Evolutionary conservation across 2,888 invertebrate species (phyloP).

Genomic region (Drosophila nigritarsus): DNA sequence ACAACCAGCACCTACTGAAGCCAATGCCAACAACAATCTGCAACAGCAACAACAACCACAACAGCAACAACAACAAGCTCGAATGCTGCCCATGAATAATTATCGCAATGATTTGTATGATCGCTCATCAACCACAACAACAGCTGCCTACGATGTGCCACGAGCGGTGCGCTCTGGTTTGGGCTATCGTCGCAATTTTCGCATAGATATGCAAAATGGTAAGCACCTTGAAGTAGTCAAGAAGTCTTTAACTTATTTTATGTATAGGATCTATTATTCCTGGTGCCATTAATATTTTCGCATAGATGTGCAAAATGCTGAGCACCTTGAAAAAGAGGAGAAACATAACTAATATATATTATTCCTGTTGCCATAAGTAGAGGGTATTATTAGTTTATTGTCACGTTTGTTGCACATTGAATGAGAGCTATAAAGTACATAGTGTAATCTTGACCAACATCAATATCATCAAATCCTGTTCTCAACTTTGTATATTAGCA

Average conservation of each 20-base stretch:
- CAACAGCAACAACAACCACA: slow-evolving; percentile 44
- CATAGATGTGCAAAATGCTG: background rate
- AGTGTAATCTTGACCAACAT: background rate
- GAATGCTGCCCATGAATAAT: slow-evolving; percentile 77
- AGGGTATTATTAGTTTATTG: background rate
- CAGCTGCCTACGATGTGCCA: slow-evolving; percentile 84
- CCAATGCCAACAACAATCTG: slow-evolving; percentile 46
- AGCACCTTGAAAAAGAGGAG: background rate
- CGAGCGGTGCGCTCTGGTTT: slow-evolving; percentile 83
- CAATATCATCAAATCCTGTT: background rate
- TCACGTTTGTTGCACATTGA: background rate
- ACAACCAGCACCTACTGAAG: slow-evolving; percentile 48
- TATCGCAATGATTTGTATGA: slow-evolving; percentile 85
- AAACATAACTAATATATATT: background rate
- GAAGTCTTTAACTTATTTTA: background rate
- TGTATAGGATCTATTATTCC: background rate
- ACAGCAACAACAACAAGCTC: slow-evolving; percentile 56
- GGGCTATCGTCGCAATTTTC: slow-evolving; percentile 84
- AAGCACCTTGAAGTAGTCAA: slow-evolving; percentile 17
- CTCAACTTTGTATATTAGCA: background rate
- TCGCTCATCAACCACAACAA: slow-evolving; percentile 73
- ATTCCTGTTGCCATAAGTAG: too few relatives aligned
- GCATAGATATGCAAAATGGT: slow-evolving; percentile 84
- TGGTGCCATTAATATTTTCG: background rate
- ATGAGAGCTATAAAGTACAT: background rate